Evolutionary conservation across 2,113 vertebrate genomes (phyloP), one percentile per base, ranked within the genome.

Genomic region (Vidua macroura): DNA sequence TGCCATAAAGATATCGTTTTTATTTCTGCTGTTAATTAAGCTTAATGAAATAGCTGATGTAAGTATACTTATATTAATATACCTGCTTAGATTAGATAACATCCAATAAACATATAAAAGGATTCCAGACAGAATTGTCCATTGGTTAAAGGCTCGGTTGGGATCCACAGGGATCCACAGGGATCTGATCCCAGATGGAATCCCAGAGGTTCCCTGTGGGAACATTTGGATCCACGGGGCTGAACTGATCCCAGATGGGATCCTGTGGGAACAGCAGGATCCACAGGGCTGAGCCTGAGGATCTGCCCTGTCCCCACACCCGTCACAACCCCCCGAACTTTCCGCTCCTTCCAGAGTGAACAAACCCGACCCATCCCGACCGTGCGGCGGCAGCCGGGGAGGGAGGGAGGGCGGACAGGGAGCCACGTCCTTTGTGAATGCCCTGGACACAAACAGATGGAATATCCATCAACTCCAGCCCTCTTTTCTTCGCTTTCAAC

Each of bases 391-490:
- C 79, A 53, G 55, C 13, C 20, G 21, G 9, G 33, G 55, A n/a
- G 82, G 58, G 60, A 56, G 51, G 73, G 53, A 35, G 55, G 44
- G 87, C 53, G 7, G 33, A 28, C 66, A 48, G 67, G 35, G 37
- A 73, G 52, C 63, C 48, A 17, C 20, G 74, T 85, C 90, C 83
- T 96, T 98, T 97, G 96, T 98, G 95, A 56, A 56, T 48, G 87
- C 95, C 92, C 96, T 90, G 94, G 96, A 74, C 86, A 59, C 67
- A 97, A 96, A 85, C 97, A 98, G 98, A 98, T 98, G 98, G 98
- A 97, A 98, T 97, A 97, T 97, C 98, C 97, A 98, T 98, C 97
- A 98, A 92, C 83, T 20, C 83, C 84, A 18, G 75, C 60, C 84
- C 28, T 69, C 94, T 81, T 96, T 96, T 92, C 92, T 96, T 63